Base-by-base conservation (phyloP, 2,888 invertebrate species). In the Lycophotia porphyrea region DNA sequence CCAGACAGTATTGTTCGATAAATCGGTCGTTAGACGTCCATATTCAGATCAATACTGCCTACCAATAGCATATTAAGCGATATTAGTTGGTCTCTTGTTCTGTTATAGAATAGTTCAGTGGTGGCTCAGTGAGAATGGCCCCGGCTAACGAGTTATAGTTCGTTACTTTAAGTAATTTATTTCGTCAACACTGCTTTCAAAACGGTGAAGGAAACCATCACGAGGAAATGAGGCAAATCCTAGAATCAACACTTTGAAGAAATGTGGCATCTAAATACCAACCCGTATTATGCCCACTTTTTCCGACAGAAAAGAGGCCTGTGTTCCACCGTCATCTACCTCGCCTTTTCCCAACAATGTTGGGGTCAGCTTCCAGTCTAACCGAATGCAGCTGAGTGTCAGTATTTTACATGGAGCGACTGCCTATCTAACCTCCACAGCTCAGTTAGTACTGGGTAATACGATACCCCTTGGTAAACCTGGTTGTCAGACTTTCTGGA, bases 1-100 rank as follows among this genome's bases (percentile, higher is more conserved):
- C 39, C 61, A 49, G 47, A 49, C 27, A 58, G 18, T 44, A 31
- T 66, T 65, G 11, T 65, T 66, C 60, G 18, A 67, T n/a, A 34
- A 31, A 42, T 49, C 21, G 31, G 58, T 34, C 3, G 27, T 34
- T 49, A 55, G 55, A 49, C 13, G 7, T 39, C 11, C 1, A 49
- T 44, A 60, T 64, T 58, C 2, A 21, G 42, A 71, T 60, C 9
- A 8, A 36, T 39, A 31, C 4, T 31, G 31, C 31, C 0, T 1
- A 34, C 21, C 21, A 60, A 60, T 31, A 21, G 31, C 9, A 58
- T 3, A 18, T 58, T 31, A 8, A 52, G n/a, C 24, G 24, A 2
- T 8, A 15, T 27, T 5, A 55, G 15, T 7, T 55, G 15, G 7
- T 7, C 15, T 27, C 7, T 55, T 27, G 27, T 55, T 27, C 27